Percentiles rank a stretch among this genome's conserved stretches.
These are phyloP conservation scores for Rallus crepitans DNA, from an alignment of 2,797 vertebrate species.

Conservation along the genomic window DNA sequence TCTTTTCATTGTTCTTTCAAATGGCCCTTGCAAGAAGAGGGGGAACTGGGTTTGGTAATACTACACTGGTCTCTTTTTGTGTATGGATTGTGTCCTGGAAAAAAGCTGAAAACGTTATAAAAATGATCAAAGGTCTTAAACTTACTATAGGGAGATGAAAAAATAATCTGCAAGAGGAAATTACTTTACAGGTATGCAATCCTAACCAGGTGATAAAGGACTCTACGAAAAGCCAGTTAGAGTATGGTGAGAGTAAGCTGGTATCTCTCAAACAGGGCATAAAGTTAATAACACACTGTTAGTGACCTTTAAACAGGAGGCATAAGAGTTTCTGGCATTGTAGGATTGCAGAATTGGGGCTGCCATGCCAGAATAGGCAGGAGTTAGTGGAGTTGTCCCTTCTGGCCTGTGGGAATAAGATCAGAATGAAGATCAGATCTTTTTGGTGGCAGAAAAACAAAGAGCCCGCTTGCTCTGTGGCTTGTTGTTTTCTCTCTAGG, in stretches of 20 bases:
- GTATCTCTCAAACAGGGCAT: neutral
- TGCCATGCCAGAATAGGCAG: neutral
- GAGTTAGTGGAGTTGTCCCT: neutral
- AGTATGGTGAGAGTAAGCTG: neutral
- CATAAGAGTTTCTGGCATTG: neutral
- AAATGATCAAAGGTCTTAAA: neutral
- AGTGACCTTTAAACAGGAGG: slow-evolving; percentile 26
- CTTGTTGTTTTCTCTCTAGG: neutral
- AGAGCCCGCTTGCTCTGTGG: neutral
- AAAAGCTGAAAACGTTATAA: neutral
- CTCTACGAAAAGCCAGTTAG: neutral
- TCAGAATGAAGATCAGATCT: neutral
- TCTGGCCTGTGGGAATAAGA: neutral
- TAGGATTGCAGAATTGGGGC: neutral
- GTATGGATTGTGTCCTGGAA: neutral
- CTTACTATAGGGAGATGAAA: neutral
- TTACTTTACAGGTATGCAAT: neutral
- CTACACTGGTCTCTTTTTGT: neutral
- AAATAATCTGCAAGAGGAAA: neutral
- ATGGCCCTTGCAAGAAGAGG: neutral
- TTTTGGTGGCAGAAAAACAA: slow-evolving; percentile 18
- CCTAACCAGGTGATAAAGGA: neutral
- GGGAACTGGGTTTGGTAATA: neutral
- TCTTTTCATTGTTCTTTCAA: neutral
- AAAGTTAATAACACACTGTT: neutral